Evolutionary conservation across 2,797 vertebrate species (phyloP).

Genomic region (Rhodeus uyekii): DNA sequence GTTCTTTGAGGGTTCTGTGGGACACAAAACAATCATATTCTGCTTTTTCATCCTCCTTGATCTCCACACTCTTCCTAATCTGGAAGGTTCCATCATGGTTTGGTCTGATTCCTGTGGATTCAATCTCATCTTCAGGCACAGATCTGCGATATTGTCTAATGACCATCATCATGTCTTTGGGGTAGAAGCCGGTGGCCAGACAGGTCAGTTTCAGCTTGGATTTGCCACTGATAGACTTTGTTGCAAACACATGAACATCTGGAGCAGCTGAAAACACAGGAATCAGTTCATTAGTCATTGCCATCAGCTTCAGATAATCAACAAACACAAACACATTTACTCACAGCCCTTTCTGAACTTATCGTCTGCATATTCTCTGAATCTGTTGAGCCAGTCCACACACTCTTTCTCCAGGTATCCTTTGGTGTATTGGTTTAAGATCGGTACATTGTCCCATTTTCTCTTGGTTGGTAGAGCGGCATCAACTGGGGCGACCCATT

Average conservation of each 20-base stretch:
- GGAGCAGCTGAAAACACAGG: fast-evolving
- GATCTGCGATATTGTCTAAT: neutral
- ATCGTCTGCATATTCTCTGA: fast-evolving
- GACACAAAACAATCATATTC: constrained; percentile 56
- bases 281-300: constrained; percentile 23
- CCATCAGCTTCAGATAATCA: neutral
- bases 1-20: fast-evolving
- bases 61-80: too few relatives aligned
- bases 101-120: too few relatives aligned
- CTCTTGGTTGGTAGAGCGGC: constrained; percentile 54
- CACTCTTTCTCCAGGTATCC: constrained; percentile 76
- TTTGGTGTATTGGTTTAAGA: constrained; percentile 74
- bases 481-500: constrained; percentile 51
- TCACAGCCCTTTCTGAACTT: neutral
- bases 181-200: too few relatives aligned
- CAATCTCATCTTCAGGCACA: fast-evolving
- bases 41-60: too few relatives aligned
- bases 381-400: constrained; percentile 67
- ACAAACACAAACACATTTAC: constrained; percentile 5
- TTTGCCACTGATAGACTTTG: too few relatives aligned
- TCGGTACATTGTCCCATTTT: constrained; percentile 69
- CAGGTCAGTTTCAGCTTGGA: too few relatives aligned
- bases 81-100: too few relatives aligned
- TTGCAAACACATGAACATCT: neutral
- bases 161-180: too few relatives aligned